Conservation (phyloP, 2,888 invertebrate genomes). For the Homarus gammarus region DNA sequence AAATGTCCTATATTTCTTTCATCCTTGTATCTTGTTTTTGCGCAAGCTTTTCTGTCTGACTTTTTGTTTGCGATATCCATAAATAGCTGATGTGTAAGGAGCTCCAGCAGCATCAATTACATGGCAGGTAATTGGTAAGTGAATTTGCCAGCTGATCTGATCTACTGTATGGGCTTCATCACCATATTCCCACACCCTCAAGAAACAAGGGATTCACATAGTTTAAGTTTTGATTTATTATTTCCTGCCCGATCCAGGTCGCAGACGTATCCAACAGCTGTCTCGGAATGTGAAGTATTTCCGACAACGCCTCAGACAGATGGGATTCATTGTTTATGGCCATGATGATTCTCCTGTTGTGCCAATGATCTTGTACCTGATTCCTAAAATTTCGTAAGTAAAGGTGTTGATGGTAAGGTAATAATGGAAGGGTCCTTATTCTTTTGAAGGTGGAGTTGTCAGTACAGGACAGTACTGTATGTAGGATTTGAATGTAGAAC, state of each 20-base stretch:
- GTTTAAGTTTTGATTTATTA: slow-evolving; percentile 29
- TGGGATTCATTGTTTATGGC: slow-evolving; percentile 82
- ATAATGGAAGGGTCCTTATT: slow-evolving; percentile 23
- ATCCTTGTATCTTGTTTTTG: not conserved
- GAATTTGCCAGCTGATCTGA: not conserved
- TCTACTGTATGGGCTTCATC: not conserved
- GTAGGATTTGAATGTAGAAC: not conserved
- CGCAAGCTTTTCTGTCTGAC: not conserved
- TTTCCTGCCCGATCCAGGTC: slow-evolving; percentile 80
- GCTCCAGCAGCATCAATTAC: not conserved
- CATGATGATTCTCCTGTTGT: slow-evolving; percentile 82
- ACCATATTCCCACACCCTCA: not conserved
- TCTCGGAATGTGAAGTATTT: slow-evolving; percentile 80
- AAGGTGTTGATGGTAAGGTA: not conserved
- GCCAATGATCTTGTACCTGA: slow-evolving; percentile 88
- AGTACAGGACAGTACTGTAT: too few relatives aligned
- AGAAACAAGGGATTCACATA: not conserved
- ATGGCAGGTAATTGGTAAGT: not conserved
- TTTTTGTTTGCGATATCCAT: not conserved
- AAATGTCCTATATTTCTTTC: not conserved
- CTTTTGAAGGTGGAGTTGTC: not conserved
- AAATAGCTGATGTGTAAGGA: not conserved
- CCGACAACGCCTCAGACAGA: slow-evolving; percentile 80
- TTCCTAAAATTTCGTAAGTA: slow-evolving; percentile 90
- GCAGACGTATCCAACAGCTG: slow-evolving; percentile 78